Percentiles rank a stretch among this genome's conserved stretches.
Evolutionary conservation across 1,140 invertebrate genomes (phyloP).

Genomic region (Pseudachorutes palmiensis): DNA sequence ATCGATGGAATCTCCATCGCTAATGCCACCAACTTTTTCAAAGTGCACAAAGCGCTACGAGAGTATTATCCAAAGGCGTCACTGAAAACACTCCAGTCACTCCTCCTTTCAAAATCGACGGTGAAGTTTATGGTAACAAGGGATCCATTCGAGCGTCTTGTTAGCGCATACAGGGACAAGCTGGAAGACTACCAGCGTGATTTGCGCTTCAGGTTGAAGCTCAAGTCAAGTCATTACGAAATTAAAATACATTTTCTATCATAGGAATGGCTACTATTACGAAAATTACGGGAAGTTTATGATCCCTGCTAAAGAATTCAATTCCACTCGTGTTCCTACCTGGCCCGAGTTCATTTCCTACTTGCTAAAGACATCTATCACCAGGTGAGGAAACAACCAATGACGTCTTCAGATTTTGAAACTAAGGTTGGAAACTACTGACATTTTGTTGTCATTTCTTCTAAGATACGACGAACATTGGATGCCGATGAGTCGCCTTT

Average conservation of each 20-base stretch:
- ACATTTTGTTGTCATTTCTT: slow-evolving; percentile 16
- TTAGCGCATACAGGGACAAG: slow-evolving; percentile 84
- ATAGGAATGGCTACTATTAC: slow-evolving; percentile 35
- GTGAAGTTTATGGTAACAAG: slow-evolving; percentile 70
- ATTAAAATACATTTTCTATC: slow-evolving; percentile 3
- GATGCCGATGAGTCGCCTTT: slow-evolving; percentile 74
- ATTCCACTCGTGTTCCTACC: slow-evolving; percentile 40
- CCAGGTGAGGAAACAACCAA: slow-evolving; percentile 23
- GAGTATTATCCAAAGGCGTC: slow-evolving; percentile 26
- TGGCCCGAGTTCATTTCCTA: slow-evolving; percentile 48
- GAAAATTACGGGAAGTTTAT: slow-evolving; percentile 33
- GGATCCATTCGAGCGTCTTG: slow-evolving; percentile 77
- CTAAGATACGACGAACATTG: slow-evolving; percentile 80
- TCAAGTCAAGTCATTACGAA: neutral
- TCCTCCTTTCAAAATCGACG: slow-evolving; percentile 7
- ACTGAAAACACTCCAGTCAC: neutral
- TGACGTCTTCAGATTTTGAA: neutral
- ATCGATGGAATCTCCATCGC: neutral
- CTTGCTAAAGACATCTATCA: slow-evolving; percentile 33
- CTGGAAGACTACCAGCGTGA: slow-evolving; percentile 54
- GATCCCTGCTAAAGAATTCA: slow-evolving; percentile 13
- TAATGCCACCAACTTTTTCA: neutral
- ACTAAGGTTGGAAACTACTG: too few species aligned
- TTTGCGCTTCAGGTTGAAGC: slow-evolving; percentile 26
- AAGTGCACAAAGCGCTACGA: slow-evolving; percentile 32